Conservation (phyloP, 2,888 invertebrate genomes). For the Tortrix viridana region DNA sequence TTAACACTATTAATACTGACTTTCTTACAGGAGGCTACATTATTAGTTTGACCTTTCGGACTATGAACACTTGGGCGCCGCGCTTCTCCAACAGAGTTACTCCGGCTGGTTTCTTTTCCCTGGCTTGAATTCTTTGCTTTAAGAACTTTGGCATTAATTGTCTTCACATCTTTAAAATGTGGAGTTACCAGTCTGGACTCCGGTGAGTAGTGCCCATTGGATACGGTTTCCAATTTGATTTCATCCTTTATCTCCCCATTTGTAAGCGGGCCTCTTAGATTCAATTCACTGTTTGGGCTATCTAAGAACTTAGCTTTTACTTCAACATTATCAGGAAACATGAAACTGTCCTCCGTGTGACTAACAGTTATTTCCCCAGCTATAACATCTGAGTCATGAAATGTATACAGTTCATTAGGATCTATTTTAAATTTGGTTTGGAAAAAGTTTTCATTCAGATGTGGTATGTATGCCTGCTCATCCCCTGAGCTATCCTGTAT, state of each 20-base stretch:
- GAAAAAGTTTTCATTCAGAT: slow-evolving; percentile 75
- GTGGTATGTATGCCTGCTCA: slow-evolving; percentile 73
- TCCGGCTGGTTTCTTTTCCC: slow-evolving; percentile 51
- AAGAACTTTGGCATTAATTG: slow-evolving; percentile 64
- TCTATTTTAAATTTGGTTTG: slow-evolving; percentile 80
- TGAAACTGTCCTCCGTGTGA: slow-evolving; percentile 76
- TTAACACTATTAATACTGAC: slow-evolving; percentile 73
- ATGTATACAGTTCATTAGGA: slow-evolving; percentile 79
- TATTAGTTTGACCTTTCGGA: slow-evolving; percentile 56
- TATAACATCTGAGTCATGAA: slow-evolving; percentile 79
- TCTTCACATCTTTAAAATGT: slow-evolving; percentile 58
- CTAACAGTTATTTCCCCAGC: slow-evolving; percentile 78
- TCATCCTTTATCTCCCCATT: slow-evolving; percentile 70
- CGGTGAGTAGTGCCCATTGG: slow-evolving; percentile 70
- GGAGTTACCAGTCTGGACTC: slow-evolving; percentile 36
- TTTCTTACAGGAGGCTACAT: slow-evolving; percentile 55
- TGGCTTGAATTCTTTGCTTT: slow-evolving; percentile 62
- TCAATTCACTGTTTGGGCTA: slow-evolving; percentile 66
- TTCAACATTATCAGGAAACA: slow-evolving; percentile 68
- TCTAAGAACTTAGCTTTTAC: slow-evolving; percentile 61
- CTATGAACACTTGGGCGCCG: slow-evolving; percentile 57
- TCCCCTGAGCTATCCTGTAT: slow-evolving; percentile 74
- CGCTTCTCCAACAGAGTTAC: slow-evolving; percentile 55
- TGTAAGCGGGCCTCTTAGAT: slow-evolving; percentile 59
- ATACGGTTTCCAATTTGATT: slow-evolving; percentile 56